These are phyloP conservation scores for Probaryconus sp. DNA, from an alignment of 1,140 invertebrate genomes.

Conservation along the genomic window DNA sequence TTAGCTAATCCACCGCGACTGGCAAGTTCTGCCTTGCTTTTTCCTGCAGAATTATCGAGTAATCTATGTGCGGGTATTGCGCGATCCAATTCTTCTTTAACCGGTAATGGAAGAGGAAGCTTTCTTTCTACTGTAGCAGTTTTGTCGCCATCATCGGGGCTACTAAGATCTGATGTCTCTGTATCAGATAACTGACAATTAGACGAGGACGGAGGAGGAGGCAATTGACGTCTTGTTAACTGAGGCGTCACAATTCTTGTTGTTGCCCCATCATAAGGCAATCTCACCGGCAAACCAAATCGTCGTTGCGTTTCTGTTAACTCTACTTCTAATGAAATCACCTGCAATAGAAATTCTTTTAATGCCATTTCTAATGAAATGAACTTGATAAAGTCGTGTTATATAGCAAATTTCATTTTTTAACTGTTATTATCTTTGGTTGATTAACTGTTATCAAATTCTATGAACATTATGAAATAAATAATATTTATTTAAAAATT, in stretches of 20 bases:
- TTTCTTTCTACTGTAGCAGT: constrained; percentile 87
- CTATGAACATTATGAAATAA: too few relatives aligned
- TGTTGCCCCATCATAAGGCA: constrained; percentile 88
- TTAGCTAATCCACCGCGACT: constrained; percentile 82
- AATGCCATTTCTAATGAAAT: constrained; percentile 1
- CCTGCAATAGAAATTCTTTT: constrained; percentile 70
- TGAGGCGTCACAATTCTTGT: constrained; percentile 86
- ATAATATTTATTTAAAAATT: too few relatives aligned
- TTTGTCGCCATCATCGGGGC: constrained; percentile 85
- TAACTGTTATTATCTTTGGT: constrained; percentile 8
- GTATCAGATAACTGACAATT: constrained; percentile 84
- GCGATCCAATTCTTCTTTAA: constrained; percentile 90
- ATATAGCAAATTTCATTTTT: not conserved
- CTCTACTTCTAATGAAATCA: constrained; percentile 84
- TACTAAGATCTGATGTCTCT: constrained; percentile 83
- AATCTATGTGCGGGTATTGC: constrained; percentile 91
- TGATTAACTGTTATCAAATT: too few relatives aligned
- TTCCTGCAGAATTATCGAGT: constrained; percentile 91
- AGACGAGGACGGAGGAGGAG: constrained; percentile 80
- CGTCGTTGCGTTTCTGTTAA: constrained; percentile 90
- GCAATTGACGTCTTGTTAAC: constrained; percentile 83
- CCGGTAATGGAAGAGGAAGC: constrained; percentile 78
- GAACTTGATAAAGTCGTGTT: too few relatives aligned
- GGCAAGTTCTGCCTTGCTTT: constrained; percentile 92
- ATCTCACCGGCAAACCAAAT: constrained; percentile 89